These are phyloP conservation scores for Torymus tubicola DNA, from an alignment of 2,888 invertebrate genomes.

Conservation along the genomic window DNA sequence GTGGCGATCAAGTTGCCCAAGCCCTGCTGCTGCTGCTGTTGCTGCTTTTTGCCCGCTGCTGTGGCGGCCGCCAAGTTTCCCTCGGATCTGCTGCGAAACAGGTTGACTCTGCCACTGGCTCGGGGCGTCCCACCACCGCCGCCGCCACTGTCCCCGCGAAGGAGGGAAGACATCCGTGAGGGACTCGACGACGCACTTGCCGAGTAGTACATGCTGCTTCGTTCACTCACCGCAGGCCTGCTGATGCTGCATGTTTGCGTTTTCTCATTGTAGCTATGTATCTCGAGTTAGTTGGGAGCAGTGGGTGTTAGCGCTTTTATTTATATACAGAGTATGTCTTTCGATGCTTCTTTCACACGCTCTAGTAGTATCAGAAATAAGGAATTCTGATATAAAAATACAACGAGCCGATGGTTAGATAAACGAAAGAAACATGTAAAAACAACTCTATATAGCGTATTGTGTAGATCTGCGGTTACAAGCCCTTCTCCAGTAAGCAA, in stretches of 20 bases:
- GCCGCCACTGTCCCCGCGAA: slow-evolving; percentile 60
- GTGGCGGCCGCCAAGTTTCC: slow-evolving; percentile 79
- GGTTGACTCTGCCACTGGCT: slow-evolving; percentile 67
- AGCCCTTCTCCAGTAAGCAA: too few relatives aligned
- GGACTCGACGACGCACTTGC: slow-evolving; percentile 76
- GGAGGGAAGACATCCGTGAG: slow-evolving; percentile 59
- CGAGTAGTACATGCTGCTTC: slow-evolving; percentile 66
- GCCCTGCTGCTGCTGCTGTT: slow-evolving; percentile 27
- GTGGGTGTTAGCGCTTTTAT: too few relatives aligned
- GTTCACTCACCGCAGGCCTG: slow-evolving; percentile 33
- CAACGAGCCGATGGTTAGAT: too few relatives aligned
- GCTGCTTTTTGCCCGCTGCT: slow-evolving; percentile 29
- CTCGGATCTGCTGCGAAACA: slow-evolving; percentile 85
- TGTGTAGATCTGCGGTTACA: too few relatives aligned
- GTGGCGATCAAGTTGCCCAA: slow-evolving; percentile 66
- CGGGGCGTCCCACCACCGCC: background rate
- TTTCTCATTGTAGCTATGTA: too few relatives aligned
- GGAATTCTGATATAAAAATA: too few relatives aligned
- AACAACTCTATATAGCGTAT: too few relatives aligned
- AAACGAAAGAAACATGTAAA: too few relatives aligned
- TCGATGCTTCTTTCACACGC: too few relatives aligned
- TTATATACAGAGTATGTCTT: too few relatives aligned
- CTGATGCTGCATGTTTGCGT: slow-evolving; percentile 11
- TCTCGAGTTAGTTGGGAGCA: too few relatives aligned
- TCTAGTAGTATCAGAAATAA: too few relatives aligned